phyloP scores from a whole-genome alignment of 2,797 vertebrate genomes.

The Clarias fuscus region DNA sequence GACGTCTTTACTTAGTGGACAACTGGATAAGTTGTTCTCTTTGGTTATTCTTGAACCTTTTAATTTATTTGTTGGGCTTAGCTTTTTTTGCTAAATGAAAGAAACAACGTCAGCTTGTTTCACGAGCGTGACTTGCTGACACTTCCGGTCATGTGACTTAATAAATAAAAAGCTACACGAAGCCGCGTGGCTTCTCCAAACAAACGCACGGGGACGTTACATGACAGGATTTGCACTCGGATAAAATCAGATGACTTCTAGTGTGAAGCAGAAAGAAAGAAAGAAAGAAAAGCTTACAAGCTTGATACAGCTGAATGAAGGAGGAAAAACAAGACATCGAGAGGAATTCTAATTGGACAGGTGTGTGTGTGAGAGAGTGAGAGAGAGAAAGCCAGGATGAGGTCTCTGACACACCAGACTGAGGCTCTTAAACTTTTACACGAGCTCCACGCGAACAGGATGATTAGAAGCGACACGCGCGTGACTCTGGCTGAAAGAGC shows the following conservation, averaged over 20 bases:
- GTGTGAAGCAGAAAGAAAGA: neutral
- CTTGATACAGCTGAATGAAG: neutral
- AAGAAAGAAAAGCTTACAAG: neutral
- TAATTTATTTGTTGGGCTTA: neutral
- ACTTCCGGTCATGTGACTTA: constrained; percentile 31
- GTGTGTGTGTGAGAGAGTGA: neutral
- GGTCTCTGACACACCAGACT: constrained; percentile 35
- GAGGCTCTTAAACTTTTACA: constrained; percentile 50
- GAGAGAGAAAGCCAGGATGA: constrained; percentile 16
- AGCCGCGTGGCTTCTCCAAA: neutral
- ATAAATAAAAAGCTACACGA: too few relatives aligned
- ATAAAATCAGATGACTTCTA: neutral
- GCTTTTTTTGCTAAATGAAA: too few relatives aligned
- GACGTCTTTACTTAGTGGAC: neutral
- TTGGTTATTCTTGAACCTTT: neutral
- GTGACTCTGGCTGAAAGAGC: constrained; percentile 44
- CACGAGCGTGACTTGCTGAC: too few relatives aligned
- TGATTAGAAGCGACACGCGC: neutral
- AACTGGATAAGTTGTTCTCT: neutral
- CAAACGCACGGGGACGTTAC: constrained; percentile 40
- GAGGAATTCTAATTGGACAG: neutral
- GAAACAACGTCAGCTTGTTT: neutral
- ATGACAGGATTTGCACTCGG: neutral
- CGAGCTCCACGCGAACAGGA: constrained; percentile 5
- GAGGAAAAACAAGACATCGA: neutral